These are phyloP conservation scores for Falcaria lacertinaria DNA, from an alignment of 2,888 invertebrate genomes.

Conservation along the genomic window DNA sequence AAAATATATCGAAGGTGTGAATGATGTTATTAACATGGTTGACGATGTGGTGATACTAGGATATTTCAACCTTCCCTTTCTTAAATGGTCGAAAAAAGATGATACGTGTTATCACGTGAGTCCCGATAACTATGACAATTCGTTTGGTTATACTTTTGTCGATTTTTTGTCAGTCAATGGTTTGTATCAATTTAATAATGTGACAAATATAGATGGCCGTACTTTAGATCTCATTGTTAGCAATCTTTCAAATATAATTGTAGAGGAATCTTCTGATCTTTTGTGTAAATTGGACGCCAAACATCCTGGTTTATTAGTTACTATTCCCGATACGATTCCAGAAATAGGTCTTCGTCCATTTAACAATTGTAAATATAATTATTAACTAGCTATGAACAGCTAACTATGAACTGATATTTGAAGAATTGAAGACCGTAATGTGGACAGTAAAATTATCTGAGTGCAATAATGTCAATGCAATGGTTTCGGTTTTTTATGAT, in stretches of 20 bases:
- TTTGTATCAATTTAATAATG: too few species aligned
- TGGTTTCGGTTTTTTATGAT: not conserved
- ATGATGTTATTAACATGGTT: not conserved
- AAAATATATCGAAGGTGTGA: not conserved
- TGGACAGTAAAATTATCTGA: not conserved
- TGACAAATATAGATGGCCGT: too few species aligned
- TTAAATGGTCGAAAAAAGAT: not conserved
- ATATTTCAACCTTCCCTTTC: not conserved
- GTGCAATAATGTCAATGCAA: not conserved
- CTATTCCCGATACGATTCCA: not conserved
- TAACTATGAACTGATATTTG: not conserved
- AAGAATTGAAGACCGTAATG: not conserved
- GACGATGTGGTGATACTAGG: not conserved
- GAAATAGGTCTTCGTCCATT: too few species aligned
- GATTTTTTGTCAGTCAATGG: too few species aligned
- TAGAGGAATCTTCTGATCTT: too few species aligned
- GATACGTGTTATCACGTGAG: not conserved
- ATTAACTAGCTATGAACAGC: not conserved
- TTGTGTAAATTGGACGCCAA: not conserved
- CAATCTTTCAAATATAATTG: too few species aligned
- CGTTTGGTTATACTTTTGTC: not conserved
- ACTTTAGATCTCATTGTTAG: too few species aligned
- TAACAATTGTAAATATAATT: not conserved
- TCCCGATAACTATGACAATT: not conserved
- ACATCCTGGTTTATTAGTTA: not conserved